Conservation (phyloP, 2,113 vertebrate species). For the Sylvilagus bachmani region DNA sequence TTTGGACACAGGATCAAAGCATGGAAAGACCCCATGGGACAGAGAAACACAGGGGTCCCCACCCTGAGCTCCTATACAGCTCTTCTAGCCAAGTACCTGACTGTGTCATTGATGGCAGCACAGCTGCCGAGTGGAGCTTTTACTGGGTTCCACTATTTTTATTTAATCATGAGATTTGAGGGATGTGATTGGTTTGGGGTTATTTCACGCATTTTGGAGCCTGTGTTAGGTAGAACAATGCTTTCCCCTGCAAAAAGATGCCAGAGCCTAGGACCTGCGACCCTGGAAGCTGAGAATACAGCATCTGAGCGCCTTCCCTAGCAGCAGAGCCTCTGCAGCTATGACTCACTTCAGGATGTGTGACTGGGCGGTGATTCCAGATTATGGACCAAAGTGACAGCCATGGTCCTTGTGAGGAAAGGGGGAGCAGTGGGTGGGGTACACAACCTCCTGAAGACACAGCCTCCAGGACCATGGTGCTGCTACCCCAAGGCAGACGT, state of each 20-base stretch:
- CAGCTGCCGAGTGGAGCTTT: not conserved
- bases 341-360: not conserved
- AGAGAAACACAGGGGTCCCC: no score
- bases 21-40: no score
- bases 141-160: no score
- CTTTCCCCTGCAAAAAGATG: not conserved
- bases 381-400: no score
- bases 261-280: not conserved
- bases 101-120: accelerated
- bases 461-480: no score
- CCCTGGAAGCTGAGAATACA: no score
- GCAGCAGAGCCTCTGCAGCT: no score
- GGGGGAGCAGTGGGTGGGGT: no score
- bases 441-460: no score
- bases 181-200: not conserved
- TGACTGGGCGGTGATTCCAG: not conserved
- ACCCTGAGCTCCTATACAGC: not conserved
- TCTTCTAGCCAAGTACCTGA: no score
- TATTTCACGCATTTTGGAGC: not conserved
- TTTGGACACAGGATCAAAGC: not conserved
- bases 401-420: not conserved
- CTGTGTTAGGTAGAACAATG: not conserved
- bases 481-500: no score
- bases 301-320: no score
- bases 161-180: not conserved